A percentile compares a stretch with the other conserved stretches of the same genome.
Evolutionary conservation across 2,113 vertebrate species (phyloP).

Genomic region (Octodon degus): DNA sequence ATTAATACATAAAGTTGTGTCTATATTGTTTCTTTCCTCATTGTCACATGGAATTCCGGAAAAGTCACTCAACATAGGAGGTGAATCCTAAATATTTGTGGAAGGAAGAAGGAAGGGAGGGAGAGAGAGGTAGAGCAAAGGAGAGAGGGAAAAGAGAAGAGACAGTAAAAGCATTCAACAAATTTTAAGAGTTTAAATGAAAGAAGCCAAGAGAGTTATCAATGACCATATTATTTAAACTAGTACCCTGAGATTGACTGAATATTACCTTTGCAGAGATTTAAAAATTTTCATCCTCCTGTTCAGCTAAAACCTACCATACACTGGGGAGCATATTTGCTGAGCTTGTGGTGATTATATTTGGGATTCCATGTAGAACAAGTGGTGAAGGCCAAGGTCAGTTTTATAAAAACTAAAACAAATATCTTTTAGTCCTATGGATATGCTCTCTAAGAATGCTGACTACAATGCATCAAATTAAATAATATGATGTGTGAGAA

Average conservation of each 20-base stretch:
- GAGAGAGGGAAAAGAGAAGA: not conserved
- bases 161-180: not conserved
- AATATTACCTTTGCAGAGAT: not conserved
- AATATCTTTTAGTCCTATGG: not conserved
- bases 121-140: accelerated
- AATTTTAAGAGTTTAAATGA: not conserved
- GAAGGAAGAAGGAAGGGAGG: not conserved
- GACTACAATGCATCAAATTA: not conserved
- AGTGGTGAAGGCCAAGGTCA: not conserved
- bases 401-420: not conserved
- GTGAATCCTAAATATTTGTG: not conserved
- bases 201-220: not conserved
- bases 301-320: not conserved
- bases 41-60: not conserved
- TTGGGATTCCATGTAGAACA: not conserved
- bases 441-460: not conserved
- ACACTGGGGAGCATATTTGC: not conserved
- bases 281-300: not conserved
- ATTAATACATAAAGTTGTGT: constrained; percentile 25
- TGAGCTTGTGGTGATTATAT: not conserved
- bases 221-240: not conserved
- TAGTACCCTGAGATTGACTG: not conserved
- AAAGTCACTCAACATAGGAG: constrained; percentile 25
- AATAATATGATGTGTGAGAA: not conserved
- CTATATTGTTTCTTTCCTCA: not conserved